Base-by-base conservation (phyloP, 1,140 invertebrate species). In the Platyura marginata region DNA sequence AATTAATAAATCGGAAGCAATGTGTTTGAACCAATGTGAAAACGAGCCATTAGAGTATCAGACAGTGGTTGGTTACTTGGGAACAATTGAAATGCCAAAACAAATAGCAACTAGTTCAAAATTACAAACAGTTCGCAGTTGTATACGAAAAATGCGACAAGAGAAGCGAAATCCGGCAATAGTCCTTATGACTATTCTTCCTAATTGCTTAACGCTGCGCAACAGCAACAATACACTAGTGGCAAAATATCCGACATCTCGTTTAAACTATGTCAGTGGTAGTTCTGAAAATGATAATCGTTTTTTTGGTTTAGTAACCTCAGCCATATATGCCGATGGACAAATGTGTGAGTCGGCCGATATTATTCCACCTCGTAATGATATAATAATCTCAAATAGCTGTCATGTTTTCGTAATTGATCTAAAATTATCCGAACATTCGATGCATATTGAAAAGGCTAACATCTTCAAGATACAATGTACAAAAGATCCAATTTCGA, bases 361-460 rank as follows among this genome's bases (percentile, higher is more conserved):
- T 15, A 23, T 39, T 1, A 15, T 10, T 21, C 47, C 51, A 6
- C 6, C 25, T 8, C 15, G 49, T 42, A 59, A 63, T 19, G 67
- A 69, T 33, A 63, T 71, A 13, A 53, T 54, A 45, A 70, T 81
- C 1, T 88, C 86, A 11, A 87, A 86, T 55, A 92, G 89, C 32
- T 95, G 91, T 56, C 91, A 97, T 61, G 87, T 95, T 1, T 97
- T 97, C 59, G 88, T 86, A 46, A 81, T 93, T 13, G 87, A 95
- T 54, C 76, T 84, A 1, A 79, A 87, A 54, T 63, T 89, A 33
- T 72, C 76, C 1, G 83, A 92, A 57, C 81, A 93, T 58, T 68
- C 69, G 29, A 72, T 78, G 23, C 91, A 95, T 65, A 60, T 69
- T 20, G 62, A 67, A n/a, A 72, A 78, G 57, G 85, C 85, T 2